Conservation (phyloP, 1,140 invertebrate species). For the Dendroctonus ponderosae region DNA sequence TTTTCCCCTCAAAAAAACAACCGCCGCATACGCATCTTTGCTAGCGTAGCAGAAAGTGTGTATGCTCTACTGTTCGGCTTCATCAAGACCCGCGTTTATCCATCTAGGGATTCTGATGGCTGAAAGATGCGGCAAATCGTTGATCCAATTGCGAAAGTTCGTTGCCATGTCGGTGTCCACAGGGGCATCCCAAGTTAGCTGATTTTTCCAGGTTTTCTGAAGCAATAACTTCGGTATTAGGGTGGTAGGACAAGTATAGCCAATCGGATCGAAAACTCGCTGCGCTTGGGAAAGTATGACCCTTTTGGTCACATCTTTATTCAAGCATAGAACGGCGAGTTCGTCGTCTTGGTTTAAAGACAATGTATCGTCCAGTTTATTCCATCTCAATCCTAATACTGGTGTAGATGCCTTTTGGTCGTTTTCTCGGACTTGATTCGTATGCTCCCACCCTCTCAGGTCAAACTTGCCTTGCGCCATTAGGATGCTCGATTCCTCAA, state of each 20-base stretch:
- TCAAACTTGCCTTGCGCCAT: constrained; percentile 28
- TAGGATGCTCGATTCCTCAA: constrained; percentile 13
- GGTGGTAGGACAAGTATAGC: background rate
- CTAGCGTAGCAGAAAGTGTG: constrained; percentile 45
- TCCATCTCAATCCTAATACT: constrained; percentile 20
- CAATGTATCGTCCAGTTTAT: constrained; percentile 7
- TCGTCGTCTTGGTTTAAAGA: background rate
- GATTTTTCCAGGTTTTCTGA: constrained; percentile 20
- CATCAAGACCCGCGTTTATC: background rate
- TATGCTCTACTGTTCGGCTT: constrained; percentile 16
- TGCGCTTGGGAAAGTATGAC: constrained; percentile 19
- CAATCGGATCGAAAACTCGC: constrained; percentile 9
- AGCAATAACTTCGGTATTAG: constrained; percentile 13
- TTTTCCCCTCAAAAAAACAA: constrained; percentile 35
- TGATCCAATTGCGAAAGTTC: constrained; percentile 23
- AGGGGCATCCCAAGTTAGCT: constrained; percentile 18
- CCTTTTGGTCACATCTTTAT: constrained; percentile 1
- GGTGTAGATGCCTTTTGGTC: background rate
- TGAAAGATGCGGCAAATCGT: constrained; percentile 20
- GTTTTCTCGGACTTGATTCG: background rate
- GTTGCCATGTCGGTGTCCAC: constrained; percentile 13
- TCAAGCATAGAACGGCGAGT: no score
- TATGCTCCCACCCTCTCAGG: constrained; percentile 31
- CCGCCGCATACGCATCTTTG: constrained; percentile 39
- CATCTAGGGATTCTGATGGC: constrained; percentile 29